Base-by-base conservation (phyloP, 2,888 invertebrate genomes). In the Sinhomidia bicolor region DNA sequence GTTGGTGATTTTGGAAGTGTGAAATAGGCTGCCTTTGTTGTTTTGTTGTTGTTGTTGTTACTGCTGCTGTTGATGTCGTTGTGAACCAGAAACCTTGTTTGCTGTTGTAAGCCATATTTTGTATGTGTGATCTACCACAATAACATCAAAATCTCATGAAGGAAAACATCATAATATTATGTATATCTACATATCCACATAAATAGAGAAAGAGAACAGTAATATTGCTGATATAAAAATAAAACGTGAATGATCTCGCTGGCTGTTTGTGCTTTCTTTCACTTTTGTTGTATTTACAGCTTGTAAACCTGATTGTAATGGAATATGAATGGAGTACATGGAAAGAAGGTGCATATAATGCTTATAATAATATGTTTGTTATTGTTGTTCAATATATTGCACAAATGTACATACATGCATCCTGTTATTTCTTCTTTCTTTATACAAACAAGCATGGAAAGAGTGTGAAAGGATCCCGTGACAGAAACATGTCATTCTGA, bases 401-500 rank as follows among this genome's bases (percentile, higher is more conserved):
- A 6, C 12, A 5, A 32, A 36, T 80, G 79, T 57, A 20, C n/a
- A 6, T 65, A 44, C 10, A 60, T 60, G 60, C 5, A 29, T 29
- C 26, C 17, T 57, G 57, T 57, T 57, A 17, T 20, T 3, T 57
- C 20, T 57, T 6, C 5, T 5, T 57, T 6, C 7, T 6, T 17
- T 3, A 10, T 14, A 41, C 41, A 32, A 3, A 60, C 7, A 32
- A 17, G 20, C 20, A 17, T 54, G 68, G 20, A 51, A 51, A 68
- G 57, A 20, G 3, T n/a, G 20, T n/a, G 62, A 9, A 62, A 10
- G 17, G 36, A 65, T 65, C 65, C 65, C 36, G 32, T 36, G 65
- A 65, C 65, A 36, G 17, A 12, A 71, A 57, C 57, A 81, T 87
- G 81, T 82, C 87, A 87, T 57, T 82, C 74, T 82, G 76, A 74